Evolutionary conservation across 2,113 vertebrate species (phyloP), one percentile per base, ranked within the genome.

Genomic region (Galemys pyrenaicus): DNA sequence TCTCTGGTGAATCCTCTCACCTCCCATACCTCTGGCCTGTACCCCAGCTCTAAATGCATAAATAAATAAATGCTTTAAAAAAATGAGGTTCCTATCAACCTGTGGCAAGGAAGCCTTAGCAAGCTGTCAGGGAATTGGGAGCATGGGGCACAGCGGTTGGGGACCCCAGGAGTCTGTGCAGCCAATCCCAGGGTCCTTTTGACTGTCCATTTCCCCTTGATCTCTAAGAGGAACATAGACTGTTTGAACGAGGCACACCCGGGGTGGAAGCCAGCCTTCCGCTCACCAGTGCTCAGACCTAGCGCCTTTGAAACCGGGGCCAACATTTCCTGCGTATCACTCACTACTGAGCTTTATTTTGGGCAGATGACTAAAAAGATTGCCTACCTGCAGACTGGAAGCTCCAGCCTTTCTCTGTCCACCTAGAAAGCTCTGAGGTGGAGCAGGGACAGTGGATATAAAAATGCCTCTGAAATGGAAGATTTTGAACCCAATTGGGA

Each of bases 401-500:
- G 0, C 2, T 0, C 2, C 11, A 28, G 35, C 15, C 19, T 46
- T 35, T 35, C 68, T n/a, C 11, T 20, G 62, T 7, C 70, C 5
- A 9, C 26, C 37, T 16, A 1, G 77, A 28, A 3, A 39, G 32
- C 35, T 30, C 0, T 22, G 35, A 41, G 49, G 67, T 6, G 19
- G 30, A n/a, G 17, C 2, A 54, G 30, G 35, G 71, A 49, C 17
- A 16, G 15, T 0, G 17, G 51, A 41, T 0, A 37, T 5, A 62
- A 84, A 88, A 51, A 71, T 49, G 46, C 19, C 30, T 64, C 68
- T 91, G 32, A 51, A 41, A 9, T 2, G 39, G 77, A 49, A 94
- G 70, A 80, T 3, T 62, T 24, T 80, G 35, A 12, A 74, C 37
- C 24, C 30, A 30, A 17, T 6, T 81, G 65, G 62, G 54, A 44